Percentiles rank a stretch among this genome's conserved stretches.
These are phyloP conservation scores for Nasua narica DNA, from an alignment of 2,797 vertebrate genomes.

Conservation along the genomic window DNA sequence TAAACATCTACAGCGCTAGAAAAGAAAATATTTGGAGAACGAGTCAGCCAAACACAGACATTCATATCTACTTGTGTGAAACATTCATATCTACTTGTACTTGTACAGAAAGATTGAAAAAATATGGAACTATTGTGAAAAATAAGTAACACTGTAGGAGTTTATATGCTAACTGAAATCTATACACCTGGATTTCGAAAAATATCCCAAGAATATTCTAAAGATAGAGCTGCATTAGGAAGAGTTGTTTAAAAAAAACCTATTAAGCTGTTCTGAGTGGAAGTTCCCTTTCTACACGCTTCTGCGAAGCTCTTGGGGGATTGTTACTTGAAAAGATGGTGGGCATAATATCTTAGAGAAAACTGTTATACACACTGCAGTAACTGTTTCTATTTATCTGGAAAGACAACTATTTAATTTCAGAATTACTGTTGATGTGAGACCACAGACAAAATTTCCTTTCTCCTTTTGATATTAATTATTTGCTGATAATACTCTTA, in stretches of 20 bases:
- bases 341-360: background rate
- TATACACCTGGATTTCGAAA: background rate
- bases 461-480: background rate
- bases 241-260: background rate
- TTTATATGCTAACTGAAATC: background rate
- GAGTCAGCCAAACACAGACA: background rate
- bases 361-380: background rate
- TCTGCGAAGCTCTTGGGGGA: background rate
- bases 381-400: background rate
- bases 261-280: background rate
- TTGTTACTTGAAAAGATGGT: background rate
- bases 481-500: background rate
- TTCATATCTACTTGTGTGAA: background rate
- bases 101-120: background rate
- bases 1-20: background rate
- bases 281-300: background rate
- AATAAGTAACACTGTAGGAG: background rate
- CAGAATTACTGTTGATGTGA: background rate
- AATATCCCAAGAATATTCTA: background rate
- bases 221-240: background rate
- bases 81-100: background rate
- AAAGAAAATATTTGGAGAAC: background rate
- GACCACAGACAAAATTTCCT: background rate
- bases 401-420: background rate
- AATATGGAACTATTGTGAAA: background rate